A percentile compares a stretch with the other conserved stretches of the same genome.
These are phyloP conservation scores for Globodera rostochiensis DNA, from an alignment of 1,140 invertebrate genomes.

Conservation along the genomic window DNA sequence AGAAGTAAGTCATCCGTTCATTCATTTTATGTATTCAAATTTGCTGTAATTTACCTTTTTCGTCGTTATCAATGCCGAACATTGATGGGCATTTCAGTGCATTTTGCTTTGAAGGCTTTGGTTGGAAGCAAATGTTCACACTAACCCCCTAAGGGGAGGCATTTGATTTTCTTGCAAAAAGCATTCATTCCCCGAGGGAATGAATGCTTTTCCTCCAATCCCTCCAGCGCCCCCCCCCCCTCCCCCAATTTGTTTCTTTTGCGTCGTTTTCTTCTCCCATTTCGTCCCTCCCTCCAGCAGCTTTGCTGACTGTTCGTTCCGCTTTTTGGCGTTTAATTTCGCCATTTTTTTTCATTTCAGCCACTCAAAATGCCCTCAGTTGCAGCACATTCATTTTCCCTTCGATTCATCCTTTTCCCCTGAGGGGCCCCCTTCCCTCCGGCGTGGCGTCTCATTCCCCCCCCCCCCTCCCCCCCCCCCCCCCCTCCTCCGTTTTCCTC, in stretches of 20 bases:
- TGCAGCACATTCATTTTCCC: background rate
- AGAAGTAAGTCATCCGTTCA: conserved; percentile 66
- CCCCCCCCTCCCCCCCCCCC: background rate
- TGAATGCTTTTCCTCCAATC: background rate
- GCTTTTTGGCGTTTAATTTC: background rate
- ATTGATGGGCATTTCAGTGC: background rate
- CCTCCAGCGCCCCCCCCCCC: background rate
- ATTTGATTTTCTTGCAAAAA: too few relatives aligned
- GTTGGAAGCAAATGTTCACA: too few relatives aligned
- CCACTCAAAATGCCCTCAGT: background rate
- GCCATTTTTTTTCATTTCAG: background rate
- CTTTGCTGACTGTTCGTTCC: background rate
- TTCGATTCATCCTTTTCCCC: background rate
- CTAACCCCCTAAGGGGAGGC: background rate
- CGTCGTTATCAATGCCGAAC: too few relatives aligned
- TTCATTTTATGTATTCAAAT: background rate
- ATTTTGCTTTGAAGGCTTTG: too few relatives aligned
- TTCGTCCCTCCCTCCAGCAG: background rate
- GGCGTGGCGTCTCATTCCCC: background rate
- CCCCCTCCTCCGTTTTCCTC: background rate
- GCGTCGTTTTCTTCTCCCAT: too few relatives aligned
- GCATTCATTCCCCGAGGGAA: too few relatives aligned
- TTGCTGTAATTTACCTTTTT: too few relatives aligned
- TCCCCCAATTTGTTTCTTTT: background rate
- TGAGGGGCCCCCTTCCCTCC: background rate